Evolutionary conservation across 1,140 invertebrate species (phyloP), one percentile per base, ranked within the genome.

Genomic region (Piezodorus guildinii): DNA sequence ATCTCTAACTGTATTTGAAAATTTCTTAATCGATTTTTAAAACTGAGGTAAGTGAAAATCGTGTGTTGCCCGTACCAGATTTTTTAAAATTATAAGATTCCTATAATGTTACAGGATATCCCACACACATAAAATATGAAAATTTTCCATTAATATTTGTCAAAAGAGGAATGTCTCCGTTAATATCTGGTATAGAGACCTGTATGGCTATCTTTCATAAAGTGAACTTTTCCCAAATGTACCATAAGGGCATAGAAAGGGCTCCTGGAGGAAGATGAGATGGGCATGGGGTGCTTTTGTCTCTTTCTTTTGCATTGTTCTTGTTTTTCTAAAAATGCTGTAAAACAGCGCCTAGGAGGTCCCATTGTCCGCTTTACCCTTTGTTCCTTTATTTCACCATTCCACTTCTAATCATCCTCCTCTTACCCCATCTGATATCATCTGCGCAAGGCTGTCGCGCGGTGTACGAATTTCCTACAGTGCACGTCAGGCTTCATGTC

Each of bases 261-360:
- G 46, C 17, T 19, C 19, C 19, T 6, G 46, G 16, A 49, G 10
- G 46, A 17, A 49, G 46, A 49, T 49, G 46, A 49, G 46, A 49
- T 49, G 46, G 46, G 21, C 46, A 17, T 49, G 34, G 34, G 34
- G 34, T 6, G 34, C 46, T 49, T 19, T 49, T 49, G 46, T 49
- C 21, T 21, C n/a, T n/a, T 19, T 17, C n/a, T 21, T 19, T 19
- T 17, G 46, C 46, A 49, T 49, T 49, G 46, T 49, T 49, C 46
- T 49, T 49, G 46, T 49, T 49, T 49, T 49, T 49, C n/a, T 17
- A 49, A 49, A 49, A 49, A 49, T 49, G 46, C 46, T 19, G 46
- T 49, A 49, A 49, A 49, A 49, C 46, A 49, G n/a, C 21, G 46
- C 34, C n/a, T 49, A 49, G 46, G 46, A 19, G 46, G 46, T 49